phyloP scores from a whole-genome alignment of 2,888 invertebrate genomes.

The Esperia sulphurella region DNA sequence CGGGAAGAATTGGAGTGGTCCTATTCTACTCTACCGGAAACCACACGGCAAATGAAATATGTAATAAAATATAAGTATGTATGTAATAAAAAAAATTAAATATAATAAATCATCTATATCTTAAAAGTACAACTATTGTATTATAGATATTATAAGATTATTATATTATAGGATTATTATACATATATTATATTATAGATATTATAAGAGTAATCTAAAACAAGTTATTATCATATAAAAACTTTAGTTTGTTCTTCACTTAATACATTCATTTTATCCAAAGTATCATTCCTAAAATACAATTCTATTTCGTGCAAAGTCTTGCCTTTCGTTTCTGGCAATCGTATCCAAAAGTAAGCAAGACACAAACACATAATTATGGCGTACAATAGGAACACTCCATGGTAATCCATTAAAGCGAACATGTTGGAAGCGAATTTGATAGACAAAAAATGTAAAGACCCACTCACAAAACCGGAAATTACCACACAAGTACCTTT shows the following conservation, averaged over 20 bases:
- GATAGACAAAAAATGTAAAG: slow-evolving; percentile 22
- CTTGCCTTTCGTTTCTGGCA: slow-evolving; percentile 33
- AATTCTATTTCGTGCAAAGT: slow-evolving; percentile 34
- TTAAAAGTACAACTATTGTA: too few relatives aligned
- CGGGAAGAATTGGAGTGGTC: too few relatives aligned
- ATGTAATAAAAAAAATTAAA: too few relatives aligned
- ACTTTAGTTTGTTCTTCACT: neutral
- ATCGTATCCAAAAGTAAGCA: slow-evolving; percentile 21
- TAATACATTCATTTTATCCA: slow-evolving; percentile 7
- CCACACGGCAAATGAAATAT: too few relatives aligned
- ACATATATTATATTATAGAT: too few relatives aligned
- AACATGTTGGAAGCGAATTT: slow-evolving; percentile 22
- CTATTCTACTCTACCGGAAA: too few relatives aligned
- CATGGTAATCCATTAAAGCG: slow-evolving; percentile 24
- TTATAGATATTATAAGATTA: too few relatives aligned
- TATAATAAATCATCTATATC: too few relatives aligned
- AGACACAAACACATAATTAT: slow-evolving; percentile 20
- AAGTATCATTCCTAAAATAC: slow-evolving; percentile 22
- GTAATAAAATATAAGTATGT: too few relatives aligned
- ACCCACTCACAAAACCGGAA: slow-evolving; percentile 16
- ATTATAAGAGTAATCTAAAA: too few relatives aligned
- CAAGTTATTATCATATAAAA: neutral
- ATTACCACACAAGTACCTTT: slow-evolving; percentile 20
- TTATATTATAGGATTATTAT: too few relatives aligned
- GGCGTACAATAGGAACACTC: slow-evolving; percentile 26